These are phyloP conservation scores for Promerops cafer DNA, from an alignment of 2,113 vertebrate species.

Conservation along the genomic window DNA sequence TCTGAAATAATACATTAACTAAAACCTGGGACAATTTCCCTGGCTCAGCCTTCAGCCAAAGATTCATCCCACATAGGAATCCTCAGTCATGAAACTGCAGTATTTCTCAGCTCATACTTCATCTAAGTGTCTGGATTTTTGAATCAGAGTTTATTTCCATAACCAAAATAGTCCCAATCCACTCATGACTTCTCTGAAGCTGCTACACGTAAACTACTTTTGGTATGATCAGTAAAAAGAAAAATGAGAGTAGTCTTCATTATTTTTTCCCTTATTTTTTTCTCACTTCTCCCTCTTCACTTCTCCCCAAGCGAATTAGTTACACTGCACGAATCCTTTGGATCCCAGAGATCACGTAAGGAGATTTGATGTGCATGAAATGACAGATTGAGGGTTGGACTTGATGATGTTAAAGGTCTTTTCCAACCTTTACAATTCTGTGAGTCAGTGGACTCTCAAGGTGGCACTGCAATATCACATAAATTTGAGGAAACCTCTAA, in stretches of 20 bases:
- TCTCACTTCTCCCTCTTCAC: no score
- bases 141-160: neutral
- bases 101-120: neutral
- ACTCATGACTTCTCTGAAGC: neutral
- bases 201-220: neutral
- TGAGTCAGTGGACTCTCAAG: neutral
- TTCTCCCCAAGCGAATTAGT: neutral
- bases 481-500: neutral
- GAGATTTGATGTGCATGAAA: neutral
- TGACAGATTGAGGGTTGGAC: neutral
- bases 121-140: neutral
- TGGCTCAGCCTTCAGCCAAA: neutral
- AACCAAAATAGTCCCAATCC: neutral
- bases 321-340: neutral
- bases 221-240: neutral
- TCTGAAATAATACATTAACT: neutral
- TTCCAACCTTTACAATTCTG: neutral
- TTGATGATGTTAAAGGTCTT: neutral
- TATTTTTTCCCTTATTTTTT: neutral
- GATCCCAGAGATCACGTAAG: neutral
- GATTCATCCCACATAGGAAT: neutral
- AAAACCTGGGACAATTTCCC: neutral
- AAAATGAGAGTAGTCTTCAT: neutral
- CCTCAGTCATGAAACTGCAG: neutral
- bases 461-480: neutral